Base-by-base conservation (phyloP, 2,113 vertebrate species). In the Nicator chloris region DNA sequence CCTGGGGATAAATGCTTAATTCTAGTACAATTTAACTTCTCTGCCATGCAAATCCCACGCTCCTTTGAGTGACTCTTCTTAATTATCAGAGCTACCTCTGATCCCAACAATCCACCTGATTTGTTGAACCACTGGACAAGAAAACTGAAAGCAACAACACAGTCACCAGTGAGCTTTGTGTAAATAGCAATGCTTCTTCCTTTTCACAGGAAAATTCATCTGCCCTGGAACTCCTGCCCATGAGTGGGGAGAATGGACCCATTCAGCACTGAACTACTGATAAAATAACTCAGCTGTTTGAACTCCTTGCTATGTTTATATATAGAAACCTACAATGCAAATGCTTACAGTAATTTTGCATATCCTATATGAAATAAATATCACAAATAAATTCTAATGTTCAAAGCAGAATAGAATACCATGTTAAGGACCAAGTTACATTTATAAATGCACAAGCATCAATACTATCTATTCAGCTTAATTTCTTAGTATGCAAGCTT, bases 381-480 rank as follows among this genome's bases (percentile, higher is more conserved):
- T 37, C 76, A 90, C 88, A 88, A 93, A 77, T 72, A 78, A 92
- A 88, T 84, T 80, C 65, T 75, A 88, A 56, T 64, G 91, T 47
- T 83, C 75, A 84, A 73, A 97, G 73, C 60, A 78, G 31, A 91
- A 75, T 63, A 84, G 35, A 35, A 68, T 77, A 79, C 54, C 83
- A 45, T 65, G 47, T 61, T 92, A 88, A 65, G 33, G 54, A 91
- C 16, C 54, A 80, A 95, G 42, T 84, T 73, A 90, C 37, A 57
- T 75, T 92, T 92, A 87, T 90, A 92, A 93, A 91, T 63, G 75
- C 79, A 90, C 82, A 92, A 88, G 45, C 76, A 78, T 86, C 71
- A 56, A 50, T 57, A 49, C 42, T 83, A 83, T 14, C 76, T 93
- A 90, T 64, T 92, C 49, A 82, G 91, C 63, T 53, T 71, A 95